Evolutionary conservation across 2,888 invertebrate species (phyloP).

Genomic region (Drosophila testacea): DNA sequence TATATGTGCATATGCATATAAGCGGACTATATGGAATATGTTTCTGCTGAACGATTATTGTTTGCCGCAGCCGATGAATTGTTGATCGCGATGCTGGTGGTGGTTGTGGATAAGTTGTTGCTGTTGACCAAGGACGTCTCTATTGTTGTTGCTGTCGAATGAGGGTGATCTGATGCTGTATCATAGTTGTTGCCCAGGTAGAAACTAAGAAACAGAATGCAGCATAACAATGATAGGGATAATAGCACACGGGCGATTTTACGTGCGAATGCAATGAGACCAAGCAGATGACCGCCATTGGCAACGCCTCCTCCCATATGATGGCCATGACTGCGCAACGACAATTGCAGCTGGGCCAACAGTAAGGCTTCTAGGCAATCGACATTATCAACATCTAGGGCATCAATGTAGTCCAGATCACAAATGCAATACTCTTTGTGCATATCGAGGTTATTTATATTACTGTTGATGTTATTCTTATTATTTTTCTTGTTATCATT

Average conservation of each 20-base stretch:
- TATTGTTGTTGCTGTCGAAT: constrained; percentile 22
- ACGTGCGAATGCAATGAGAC: constrained; percentile 81
- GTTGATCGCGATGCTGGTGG: constrained; percentile 13
- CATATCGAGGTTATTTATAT: constrained; percentile 31
- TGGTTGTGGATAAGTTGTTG: constrained; percentile 6
- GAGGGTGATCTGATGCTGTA: constrained; percentile 4
- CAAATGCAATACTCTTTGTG: constrained; percentile 51
- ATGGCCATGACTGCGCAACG: constrained; percentile 21
- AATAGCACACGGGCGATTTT: constrained; percentile 81
- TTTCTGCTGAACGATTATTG: constrained; percentile 26
- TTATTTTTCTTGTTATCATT: constrained; percentile 21
- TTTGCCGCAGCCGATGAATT: constrained; percentile 13
- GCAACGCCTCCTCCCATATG: constrained; percentile 77
- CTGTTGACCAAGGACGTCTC: constrained; percentile 12
- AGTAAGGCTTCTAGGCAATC: constrained; percentile 61
- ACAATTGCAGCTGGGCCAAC: constrained; percentile 55
- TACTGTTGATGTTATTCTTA: constrained; percentile 25
- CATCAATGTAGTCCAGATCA: constrained; percentile 53
- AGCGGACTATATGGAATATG: constrained; percentile 32
- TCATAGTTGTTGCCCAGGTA: constrained; percentile 68
- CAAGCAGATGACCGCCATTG: constrained; percentile 79
- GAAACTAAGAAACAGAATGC: constrained; percentile 78
- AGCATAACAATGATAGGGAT: constrained; percentile 75
- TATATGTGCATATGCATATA: constrained; percentile 15
- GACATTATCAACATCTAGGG: constrained; percentile 38